Evolutionary conservation across 2,888 invertebrate genomes (phyloP).

Genomic region (Heliconius hortense): DNA sequence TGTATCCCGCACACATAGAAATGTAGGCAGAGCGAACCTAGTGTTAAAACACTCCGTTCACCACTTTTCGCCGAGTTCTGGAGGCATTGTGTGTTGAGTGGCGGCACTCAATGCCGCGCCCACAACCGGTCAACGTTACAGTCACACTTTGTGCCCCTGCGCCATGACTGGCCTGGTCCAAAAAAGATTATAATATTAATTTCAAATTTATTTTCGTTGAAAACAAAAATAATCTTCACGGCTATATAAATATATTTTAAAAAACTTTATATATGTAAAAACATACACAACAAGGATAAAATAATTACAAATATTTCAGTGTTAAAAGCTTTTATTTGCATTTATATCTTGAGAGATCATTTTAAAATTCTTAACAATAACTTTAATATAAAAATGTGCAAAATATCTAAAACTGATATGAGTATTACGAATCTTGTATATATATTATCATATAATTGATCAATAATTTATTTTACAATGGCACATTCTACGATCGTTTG

Average conservation of each 20-base stretch:
- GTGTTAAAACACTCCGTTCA: too few species aligned
- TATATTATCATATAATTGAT: neutral
- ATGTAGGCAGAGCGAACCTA: too few species aligned
- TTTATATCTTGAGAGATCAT: slow-evolving; percentile 22
- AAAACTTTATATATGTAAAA: neutral
- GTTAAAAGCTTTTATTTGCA: slow-evolving; percentile 9
- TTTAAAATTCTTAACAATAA: neutral
- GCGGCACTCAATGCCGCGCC: too few species aligned
- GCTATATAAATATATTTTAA: too few species aligned
- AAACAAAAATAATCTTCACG: neutral
- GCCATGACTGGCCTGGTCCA: neutral
- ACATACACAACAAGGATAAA: neutral
- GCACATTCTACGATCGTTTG: neutral
- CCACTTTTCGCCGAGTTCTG: too few species aligned
- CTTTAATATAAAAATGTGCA: neutral
- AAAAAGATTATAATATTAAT: neutral
- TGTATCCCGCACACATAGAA: too few species aligned
- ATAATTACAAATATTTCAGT: neutral
- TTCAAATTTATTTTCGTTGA: neutral
- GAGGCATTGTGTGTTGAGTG: too few species aligned
- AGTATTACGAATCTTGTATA: slow-evolving; percentile 12
- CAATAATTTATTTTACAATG: neutral
- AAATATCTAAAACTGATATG: neutral
- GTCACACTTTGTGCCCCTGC: too few species aligned
- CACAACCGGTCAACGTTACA: too few species aligned